Conservation (phyloP, 1,140 invertebrate genomes). For the Tetramorium parvispinum region DNA sequence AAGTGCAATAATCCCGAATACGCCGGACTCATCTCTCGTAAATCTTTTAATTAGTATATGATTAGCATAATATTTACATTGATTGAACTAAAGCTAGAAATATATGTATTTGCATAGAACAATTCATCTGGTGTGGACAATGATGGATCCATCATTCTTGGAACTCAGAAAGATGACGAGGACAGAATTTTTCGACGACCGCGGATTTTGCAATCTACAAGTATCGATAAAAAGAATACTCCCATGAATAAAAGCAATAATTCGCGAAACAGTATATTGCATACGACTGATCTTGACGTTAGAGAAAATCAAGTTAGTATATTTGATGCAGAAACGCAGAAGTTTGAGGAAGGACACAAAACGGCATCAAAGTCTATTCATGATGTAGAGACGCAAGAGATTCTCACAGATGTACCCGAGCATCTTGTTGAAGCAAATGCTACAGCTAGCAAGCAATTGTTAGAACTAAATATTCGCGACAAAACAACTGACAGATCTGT, state of each 20-base stretch:
- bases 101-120: constrained; percentile 55
- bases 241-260: background rate
- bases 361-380: constrained; percentile 29
- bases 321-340: constrained; percentile 59
- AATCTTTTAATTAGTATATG: constrained; percentile 13
- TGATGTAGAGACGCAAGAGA: constrained; percentile 62
- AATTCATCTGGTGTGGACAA: constrained; percentile 52
- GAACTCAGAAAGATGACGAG: constrained; percentile 63
- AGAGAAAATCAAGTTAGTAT: constrained; percentile 33
- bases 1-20: constrained; percentile 60
- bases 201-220: background rate
- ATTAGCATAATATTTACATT: background rate
- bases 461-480: background rate
- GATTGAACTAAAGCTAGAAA: background rate
- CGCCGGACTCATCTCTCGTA: constrained; percentile 73
- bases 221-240: background rate
- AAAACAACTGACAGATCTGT: background rate
- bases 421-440: background rate
- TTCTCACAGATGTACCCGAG: background rate
- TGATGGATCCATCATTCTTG: constrained; percentile 66
- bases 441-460: background rate
- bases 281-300: background rate
- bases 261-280: background rate
- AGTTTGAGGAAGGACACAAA: background rate
- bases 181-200: constrained; percentile 55